A percentile compares a stretch with the other conserved stretches of the same genome.
These are phyloP conservation scores for Sandelia bainsii DNA, from an alignment of 2,797 vertebrate species.

Conservation along the genomic window DNA sequence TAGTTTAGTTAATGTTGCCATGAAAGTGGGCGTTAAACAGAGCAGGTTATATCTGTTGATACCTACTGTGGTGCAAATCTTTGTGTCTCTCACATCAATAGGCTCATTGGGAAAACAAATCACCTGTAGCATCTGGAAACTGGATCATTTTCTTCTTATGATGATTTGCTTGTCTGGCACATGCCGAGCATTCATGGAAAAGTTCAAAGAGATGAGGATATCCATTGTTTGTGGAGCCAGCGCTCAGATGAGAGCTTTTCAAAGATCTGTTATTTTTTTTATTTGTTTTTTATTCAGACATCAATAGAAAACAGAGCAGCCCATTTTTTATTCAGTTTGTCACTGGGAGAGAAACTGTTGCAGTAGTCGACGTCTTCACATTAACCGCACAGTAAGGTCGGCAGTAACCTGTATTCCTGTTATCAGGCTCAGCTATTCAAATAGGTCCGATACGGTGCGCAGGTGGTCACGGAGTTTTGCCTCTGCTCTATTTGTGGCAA, in stretches of 20 bases:
- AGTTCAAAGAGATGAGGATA: constrained; percentile 44
- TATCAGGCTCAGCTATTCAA: constrained; percentile 47
- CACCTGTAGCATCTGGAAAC: constrained; percentile 45
- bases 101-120: constrained; percentile 36
- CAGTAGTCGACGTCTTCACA: constrained; percentile 5
- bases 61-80: background rate
- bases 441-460: constrained; percentile 22
- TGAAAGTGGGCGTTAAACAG: background rate
- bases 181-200: constrained; percentile 18
- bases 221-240: constrained; percentile 43
- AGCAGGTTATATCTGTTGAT: background rate
- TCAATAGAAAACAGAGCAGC: constrained; percentile 33
- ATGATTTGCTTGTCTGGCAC: constrained; percentile 44
- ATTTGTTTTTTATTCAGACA: constrained; percentile 8
- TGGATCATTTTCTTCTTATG: constrained; percentile 37
- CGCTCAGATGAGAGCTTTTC: constrained; percentile 34
- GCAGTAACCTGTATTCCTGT: constrained; percentile 33
- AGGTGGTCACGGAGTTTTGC: constrained; percentile 30
- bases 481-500: constrained; percentile 23
- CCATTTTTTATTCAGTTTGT: constrained; percentile 40
- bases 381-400: constrained; percentile 20
- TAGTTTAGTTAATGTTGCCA: background rate
- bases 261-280: constrained; percentile 40
- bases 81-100: background rate
- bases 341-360: constrained; percentile 22